A percentile compares a stretch with the other conserved stretches of the same genome.
Evolutionary conservation across 2,888 invertebrate species (phyloP).

Genomic region (Microplitis deprimator): DNA sequence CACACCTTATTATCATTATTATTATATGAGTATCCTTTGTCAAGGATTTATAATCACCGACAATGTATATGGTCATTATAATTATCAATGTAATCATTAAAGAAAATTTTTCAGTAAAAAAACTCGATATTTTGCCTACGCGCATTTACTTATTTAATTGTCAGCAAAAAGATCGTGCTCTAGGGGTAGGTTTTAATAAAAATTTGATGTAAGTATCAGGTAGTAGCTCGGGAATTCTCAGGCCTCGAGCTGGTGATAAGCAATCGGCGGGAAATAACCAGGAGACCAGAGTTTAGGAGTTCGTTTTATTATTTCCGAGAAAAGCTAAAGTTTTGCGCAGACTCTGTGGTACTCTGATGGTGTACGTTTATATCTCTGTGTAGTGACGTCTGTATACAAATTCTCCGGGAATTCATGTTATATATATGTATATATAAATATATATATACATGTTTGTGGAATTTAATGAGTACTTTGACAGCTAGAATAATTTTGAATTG

Average conservation of each 20-base stretch:
- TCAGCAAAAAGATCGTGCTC: too few species aligned
- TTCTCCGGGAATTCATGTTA: not conserved
- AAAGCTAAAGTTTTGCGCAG: constrained; percentile 58
- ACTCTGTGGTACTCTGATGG: constrained; percentile 37
- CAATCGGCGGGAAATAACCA: constrained; percentile 65
- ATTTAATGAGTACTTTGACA: too few species aligned
- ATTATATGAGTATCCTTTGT: not conserved
- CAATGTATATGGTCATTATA: too few species aligned
- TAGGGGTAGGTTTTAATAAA: not conserved
- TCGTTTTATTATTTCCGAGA: constrained; percentile 43
- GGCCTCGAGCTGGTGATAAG: constrained; percentile 55
- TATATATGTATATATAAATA: too few species aligned
- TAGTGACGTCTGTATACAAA: not conserved
- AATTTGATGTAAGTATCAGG: not conserved
- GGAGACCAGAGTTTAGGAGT: constrained; percentile 58
- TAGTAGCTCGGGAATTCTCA: not conserved
- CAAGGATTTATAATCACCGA: not conserved
- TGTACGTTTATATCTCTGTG: constrained; percentile 4
- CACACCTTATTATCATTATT: not conserved
- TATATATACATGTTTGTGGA: too few species aligned
- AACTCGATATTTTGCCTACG: too few species aligned
- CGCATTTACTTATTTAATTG: too few species aligned
- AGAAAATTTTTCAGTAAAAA: too few species aligned
- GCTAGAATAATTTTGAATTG: too few species aligned
- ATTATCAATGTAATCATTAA: too few species aligned